Conservation (phyloP, 2,797 vertebrate species). For the Echeneis naucrates region DNA sequence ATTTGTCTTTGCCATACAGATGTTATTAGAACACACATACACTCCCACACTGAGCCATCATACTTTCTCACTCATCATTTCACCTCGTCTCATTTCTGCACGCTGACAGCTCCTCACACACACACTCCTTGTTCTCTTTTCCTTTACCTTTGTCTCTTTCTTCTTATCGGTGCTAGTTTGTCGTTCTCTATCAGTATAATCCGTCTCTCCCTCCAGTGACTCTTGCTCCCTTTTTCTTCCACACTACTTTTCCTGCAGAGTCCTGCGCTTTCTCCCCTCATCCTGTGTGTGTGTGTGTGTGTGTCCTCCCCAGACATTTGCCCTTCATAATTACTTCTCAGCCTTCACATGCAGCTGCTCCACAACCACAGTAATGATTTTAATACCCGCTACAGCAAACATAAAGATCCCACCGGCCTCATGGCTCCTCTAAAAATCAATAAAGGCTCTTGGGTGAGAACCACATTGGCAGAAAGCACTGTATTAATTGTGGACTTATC, state of each 20-base stretch:
- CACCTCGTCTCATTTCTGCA: no score
- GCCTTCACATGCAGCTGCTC: slow-evolving; percentile 28
- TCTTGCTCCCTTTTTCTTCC: not conserved
- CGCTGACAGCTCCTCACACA: slow-evolving; percentile 51
- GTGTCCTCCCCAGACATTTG: slow-evolving; percentile 54
- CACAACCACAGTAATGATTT: slow-evolving; percentile 61
- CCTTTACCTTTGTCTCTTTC: not conserved
- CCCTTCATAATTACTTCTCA: slow-evolving; percentile 69
- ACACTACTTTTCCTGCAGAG: not conserved
- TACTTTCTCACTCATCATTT: slow-evolving; percentile 70
- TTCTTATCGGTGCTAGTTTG: slow-evolving; percentile 24
- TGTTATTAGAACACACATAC: slow-evolving; percentile 1
- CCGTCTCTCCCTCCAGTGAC: slow-evolving; percentile 15
- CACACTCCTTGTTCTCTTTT: slow-evolving; percentile 34
- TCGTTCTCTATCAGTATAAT: slow-evolving; percentile 23
- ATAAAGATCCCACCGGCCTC: slow-evolving; percentile 51
- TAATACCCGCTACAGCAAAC: slow-evolving; percentile 55
- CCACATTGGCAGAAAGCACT: slow-evolving; percentile 7
- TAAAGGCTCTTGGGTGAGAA: slow-evolving; percentile 45
- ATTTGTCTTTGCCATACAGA: slow-evolving; percentile 29
- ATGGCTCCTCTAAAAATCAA: slow-evolving; percentile 48
- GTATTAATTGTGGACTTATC: slow-evolving; percentile 55
- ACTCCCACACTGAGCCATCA: not conserved
- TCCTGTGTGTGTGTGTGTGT: slow-evolving; percentile 19
- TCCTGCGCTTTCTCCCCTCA: not conserved